Conservation (phyloP, 2,888 invertebrate species). For the Amblyjoppa proteus region DNA sequence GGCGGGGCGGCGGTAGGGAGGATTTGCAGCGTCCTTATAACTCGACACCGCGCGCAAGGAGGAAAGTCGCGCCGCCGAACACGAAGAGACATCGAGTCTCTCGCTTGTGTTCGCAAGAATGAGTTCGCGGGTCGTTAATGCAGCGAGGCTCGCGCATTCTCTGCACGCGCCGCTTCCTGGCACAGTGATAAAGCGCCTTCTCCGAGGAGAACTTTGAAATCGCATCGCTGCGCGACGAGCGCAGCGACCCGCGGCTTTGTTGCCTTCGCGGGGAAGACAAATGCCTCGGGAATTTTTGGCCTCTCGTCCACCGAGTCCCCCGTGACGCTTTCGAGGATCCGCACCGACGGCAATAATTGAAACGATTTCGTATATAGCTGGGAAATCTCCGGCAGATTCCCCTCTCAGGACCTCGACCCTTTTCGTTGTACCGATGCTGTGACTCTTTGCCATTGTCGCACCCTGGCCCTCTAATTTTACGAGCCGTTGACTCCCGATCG, state of each 20-base stretch:
- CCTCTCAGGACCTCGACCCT: conserved; percentile 14
- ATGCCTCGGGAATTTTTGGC: conserved; percentile 54
- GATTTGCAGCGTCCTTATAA: conserved; percentile 57
- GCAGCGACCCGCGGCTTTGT: conserved; percentile 31
- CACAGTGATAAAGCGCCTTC: conserved; percentile 50
- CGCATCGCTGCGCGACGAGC: conserved; percentile 23
- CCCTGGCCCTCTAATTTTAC: conserved; percentile 82
- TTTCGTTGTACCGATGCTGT: conserved; percentile 53
- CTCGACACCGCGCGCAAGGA: conserved; percentile 57
- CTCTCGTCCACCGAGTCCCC: conserved; percentile 19
- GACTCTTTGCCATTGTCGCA: conserved; percentile 74
- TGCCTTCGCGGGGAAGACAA: conserved; percentile 54
- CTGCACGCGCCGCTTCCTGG: conserved; percentile 7
- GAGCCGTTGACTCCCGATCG: conserved; percentile 84
- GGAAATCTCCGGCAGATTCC: not conserved
- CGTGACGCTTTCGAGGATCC: conserved; percentile 61
- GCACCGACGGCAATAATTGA: conserved; percentile 70
- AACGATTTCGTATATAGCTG: conserved; percentile 58
- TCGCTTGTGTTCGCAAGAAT: not conserved
- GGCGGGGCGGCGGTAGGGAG: conserved; percentile 7
- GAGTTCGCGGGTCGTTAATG: conserved; percentile 4
- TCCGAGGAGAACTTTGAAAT: conserved; percentile 45
- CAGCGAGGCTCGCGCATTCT: conserved; percentile 4
- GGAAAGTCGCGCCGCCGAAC: conserved; percentile 19
- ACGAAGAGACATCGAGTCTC: not conserved